Conservation (phyloP, 2,888 invertebrate species). For the Acanthosepion esculentum region DNA sequence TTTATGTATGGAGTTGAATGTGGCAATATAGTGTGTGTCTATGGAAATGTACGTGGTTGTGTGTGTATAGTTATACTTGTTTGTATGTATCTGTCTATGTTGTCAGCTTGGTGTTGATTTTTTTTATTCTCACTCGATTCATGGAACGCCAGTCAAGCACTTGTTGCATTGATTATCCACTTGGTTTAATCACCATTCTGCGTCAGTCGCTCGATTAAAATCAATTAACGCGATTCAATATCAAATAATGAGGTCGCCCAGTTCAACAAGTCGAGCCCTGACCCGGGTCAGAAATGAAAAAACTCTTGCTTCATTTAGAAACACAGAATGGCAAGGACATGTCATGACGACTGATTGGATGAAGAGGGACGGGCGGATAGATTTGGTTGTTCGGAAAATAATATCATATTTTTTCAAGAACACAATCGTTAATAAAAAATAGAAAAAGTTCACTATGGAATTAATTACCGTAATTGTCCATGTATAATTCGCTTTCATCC, state of each 20-base stretch:
- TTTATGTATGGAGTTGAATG: too few species aligned
- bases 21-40: too few species aligned
- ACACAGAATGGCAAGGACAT: background rate
- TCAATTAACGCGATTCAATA: background rate
- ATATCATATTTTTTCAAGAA: too few species aligned
- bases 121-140: background rate
- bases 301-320: background rate
- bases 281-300: background rate
- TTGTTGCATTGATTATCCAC: background rate
- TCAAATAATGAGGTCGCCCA: background rate
- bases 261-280: background rate
- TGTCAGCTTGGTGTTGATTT: background rate
- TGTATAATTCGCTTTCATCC: too few species aligned
- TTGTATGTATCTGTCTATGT: background rate
- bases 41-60: too few species aligned
- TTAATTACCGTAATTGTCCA: too few species aligned
- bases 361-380: background rate
- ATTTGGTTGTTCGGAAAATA: background rate
- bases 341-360: background rate
- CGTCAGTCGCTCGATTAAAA: background rate
- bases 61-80: background rate
- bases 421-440: too few species aligned
- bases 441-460: too few species aligned
- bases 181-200: background rate
- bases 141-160: background rate